phyloP scores from a whole-genome alignment of 2,888 invertebrate genomes.

The Stenurella melanura region DNA sequence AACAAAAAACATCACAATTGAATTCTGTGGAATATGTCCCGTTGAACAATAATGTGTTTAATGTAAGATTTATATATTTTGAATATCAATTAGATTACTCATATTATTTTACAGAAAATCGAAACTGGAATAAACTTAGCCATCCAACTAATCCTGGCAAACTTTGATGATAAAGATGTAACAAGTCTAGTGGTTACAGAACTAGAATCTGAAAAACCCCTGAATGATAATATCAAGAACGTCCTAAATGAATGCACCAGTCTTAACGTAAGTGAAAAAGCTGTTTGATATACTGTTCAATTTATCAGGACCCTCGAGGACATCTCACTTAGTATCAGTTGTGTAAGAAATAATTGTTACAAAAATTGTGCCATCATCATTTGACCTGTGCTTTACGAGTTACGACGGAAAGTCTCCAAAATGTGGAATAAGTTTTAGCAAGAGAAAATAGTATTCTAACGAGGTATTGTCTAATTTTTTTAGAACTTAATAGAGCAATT shows the following conservation, averaged over 20 bases:
- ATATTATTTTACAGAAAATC: slow-evolving; percentile 63
- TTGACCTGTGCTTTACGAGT: too few relatives aligned
- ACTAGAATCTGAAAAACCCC: slow-evolving; percentile 62
- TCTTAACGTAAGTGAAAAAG: slow-evolving; percentile 63
- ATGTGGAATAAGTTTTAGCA: too few relatives aligned
- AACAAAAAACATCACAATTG: slow-evolving; percentile 61
- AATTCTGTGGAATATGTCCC: slow-evolving; percentile 67
- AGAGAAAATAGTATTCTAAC: too few relatives aligned
- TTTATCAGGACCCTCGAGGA: too few relatives aligned
- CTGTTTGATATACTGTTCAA: background rate
- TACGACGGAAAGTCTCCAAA: too few relatives aligned
- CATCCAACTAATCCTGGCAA: slow-evolving; percentile 65
- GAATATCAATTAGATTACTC: background rate
- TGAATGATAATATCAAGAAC: slow-evolving; percentile 63
- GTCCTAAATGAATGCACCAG: slow-evolving; percentile 64
- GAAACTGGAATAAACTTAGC: slow-evolving; percentile 67
- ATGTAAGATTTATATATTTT: slow-evolving; percentile 53
- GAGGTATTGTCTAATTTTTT: too few relatives aligned
- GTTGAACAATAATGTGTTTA: slow-evolving; percentile 55
- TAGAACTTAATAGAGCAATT: too few relatives aligned
- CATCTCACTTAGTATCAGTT: too few relatives aligned
- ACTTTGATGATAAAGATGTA: slow-evolving; percentile 62
- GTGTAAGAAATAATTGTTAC: too few relatives aligned
- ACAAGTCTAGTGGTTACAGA: slow-evolving; percentile 67
- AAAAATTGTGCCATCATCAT: too few relatives aligned